phyloP scores from a whole-genome alignment of 1,140 invertebrate genomes.

The Atta colombica region DNA sequence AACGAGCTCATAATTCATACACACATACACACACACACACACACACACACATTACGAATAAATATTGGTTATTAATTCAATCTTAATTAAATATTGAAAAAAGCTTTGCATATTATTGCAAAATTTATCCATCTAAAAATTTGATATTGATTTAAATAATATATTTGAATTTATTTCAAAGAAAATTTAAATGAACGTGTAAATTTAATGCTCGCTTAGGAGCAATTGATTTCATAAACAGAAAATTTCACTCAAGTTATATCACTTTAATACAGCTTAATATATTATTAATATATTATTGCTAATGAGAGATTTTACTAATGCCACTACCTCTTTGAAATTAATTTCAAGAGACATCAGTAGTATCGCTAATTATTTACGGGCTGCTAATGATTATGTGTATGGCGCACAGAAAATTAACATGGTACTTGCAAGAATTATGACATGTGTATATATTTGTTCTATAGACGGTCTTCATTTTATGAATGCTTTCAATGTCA shows the following conservation, averaged over 20 bases:
- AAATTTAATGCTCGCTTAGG: neutral
- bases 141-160: neutral
- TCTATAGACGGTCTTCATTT: constrained; percentile 12
- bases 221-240: neutral
- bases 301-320: constrained; percentile 17
- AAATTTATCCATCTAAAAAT: neutral
- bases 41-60: neutral
- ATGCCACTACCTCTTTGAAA: constrained; percentile 1
- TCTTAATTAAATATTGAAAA: constrained; percentile 18
- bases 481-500: constrained; percentile 22
- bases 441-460: constrained; percentile 59
- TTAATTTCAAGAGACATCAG: neutral
- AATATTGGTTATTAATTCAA: constrained; percentile 17
- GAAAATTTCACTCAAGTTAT: too few relatives aligned
- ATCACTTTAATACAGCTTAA: neutral
- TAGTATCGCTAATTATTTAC: constrained; percentile 59
- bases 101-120: neutral
- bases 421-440: neutral
- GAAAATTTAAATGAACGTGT: neutral
- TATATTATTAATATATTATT: constrained; percentile 66
- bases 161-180: neutral
- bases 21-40: too few relatives aligned
- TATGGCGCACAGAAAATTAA: constrained; percentile 38
- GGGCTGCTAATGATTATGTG: constrained; percentile 34
- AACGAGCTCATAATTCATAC: neutral